A percentile compares a stretch with the other conserved stretches of the same genome.
Evolutionary conservation across 2,797 vertebrate species (phyloP).

Genomic region (Amphiprion clarkii): DNA sequence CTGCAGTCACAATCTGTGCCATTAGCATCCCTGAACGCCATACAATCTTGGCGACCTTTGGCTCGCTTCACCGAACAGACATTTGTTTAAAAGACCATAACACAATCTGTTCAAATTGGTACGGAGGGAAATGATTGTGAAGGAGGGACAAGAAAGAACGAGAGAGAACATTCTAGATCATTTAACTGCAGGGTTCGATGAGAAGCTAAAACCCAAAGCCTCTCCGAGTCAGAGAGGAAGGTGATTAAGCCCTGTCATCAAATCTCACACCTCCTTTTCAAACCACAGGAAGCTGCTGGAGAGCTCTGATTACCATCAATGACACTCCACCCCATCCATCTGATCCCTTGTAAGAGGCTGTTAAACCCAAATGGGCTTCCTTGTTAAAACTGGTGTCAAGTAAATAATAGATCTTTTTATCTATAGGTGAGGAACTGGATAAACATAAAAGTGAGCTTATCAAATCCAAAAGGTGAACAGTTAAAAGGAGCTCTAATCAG

Average conservation of each 20-base stretch:
- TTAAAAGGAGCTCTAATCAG: constrained; percentile 61
- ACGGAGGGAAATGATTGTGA: constrained; percentile 25
- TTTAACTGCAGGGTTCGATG: constrained; percentile 56
- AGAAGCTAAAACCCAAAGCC: constrained; percentile 51
- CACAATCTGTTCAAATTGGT: constrained; percentile 20
- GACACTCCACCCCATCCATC: constrained; percentile 72
- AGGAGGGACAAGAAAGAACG: constrained; percentile 34
- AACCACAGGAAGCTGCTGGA: constrained; percentile 60
- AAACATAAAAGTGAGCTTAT: constrained; percentile 65
- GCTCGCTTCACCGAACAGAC: neutral
- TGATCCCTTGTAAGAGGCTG: constrained; percentile 75
- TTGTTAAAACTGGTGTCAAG: constrained; percentile 71
- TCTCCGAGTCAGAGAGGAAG: constrained; percentile 43
- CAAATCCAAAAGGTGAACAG: constrained; percentile 60
- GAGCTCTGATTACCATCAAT: constrained; percentile 76
- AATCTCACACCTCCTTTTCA: constrained; percentile 56
- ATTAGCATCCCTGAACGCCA: neutral
- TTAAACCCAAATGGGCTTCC: constrained; percentile 72
- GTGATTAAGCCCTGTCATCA: constrained; percentile 68
- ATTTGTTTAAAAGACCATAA: constrained; percentile 36
- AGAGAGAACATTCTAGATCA: constrained; percentile 43
- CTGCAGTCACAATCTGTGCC: neutral
- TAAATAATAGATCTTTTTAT: constrained; percentile 74
- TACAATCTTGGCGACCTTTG: constrained; percentile 26
- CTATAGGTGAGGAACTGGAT: constrained; percentile 63